Percentiles rank a stretch among this genome's conserved stretches.
Evolutionary conservation across 2,797 vertebrate species (phyloP).

Genomic region (Halcyon leucocephala): DNA sequence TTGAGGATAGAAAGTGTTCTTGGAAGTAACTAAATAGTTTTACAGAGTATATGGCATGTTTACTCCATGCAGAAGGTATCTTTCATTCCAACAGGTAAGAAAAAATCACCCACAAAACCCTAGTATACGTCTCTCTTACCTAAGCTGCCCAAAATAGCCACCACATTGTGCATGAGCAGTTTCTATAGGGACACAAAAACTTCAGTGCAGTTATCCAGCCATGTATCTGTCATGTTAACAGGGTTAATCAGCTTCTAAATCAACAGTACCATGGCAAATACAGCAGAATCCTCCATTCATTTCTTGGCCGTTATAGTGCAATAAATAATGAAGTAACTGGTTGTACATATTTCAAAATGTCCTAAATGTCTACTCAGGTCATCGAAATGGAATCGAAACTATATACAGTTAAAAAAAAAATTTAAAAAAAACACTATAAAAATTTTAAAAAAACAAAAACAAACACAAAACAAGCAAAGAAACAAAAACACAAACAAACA

Average conservation of each 20-base stretch:
- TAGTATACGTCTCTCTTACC: not conserved
- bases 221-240: not conserved
- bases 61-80: not conserved
- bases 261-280: not conserved
- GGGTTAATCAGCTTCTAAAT: not conserved
- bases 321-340: not conserved
- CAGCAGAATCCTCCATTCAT: not conserved
- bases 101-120: not conserved
- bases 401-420: not conserved
- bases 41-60: not conserved
- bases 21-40: not conserved
- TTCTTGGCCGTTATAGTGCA: not conserved
- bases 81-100: not conserved
- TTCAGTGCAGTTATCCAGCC: not conserved
- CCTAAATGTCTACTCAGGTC: not conserved
- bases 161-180: not conserved
- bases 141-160: not conserved
- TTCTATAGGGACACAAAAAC: not conserved
- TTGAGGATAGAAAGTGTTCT: not conserved
- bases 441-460: no score
- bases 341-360: not conserved
- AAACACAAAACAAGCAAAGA: not conserved
- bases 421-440: no score
- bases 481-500: not conserved
- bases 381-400: not conserved